Conservation (phyloP, 2,113 vertebrate species). For the Pseudonaja textilis region DNA sequence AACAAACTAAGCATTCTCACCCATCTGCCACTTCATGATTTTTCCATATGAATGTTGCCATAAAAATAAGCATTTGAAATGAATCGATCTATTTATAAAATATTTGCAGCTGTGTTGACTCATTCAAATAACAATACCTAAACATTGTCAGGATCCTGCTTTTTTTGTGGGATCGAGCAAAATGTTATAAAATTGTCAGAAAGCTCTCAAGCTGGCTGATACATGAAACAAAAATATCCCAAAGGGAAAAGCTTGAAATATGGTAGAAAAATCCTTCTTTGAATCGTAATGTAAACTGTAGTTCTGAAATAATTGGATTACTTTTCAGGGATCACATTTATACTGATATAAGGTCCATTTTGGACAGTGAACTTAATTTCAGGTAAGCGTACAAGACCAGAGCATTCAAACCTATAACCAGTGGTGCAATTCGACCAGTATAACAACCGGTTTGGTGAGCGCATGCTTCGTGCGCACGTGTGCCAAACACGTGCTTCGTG, state of each 20-base stretch:
- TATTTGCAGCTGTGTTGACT: background rate
- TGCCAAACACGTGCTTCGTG: too few species aligned
- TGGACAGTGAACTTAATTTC: background rate
- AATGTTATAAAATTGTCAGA: background rate
- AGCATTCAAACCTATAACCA: conserved; percentile 7
- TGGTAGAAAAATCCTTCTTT: background rate
- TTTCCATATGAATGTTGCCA: background rate
- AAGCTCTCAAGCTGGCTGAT: background rate
- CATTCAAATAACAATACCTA: background rate
- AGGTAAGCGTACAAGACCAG: background rate
- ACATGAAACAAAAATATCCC: background rate
- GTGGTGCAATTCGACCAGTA: too few species aligned
- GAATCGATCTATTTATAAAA: background rate
- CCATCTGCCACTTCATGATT: background rate
- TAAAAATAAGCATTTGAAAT: background rate
- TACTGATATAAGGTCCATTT: background rate
- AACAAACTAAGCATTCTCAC: background rate
- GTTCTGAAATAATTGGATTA: background rate
- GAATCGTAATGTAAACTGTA: background rate
- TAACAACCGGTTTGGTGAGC: too few species aligned
- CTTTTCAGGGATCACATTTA: background rate
- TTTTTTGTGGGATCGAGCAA: background rate
- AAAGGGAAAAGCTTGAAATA: background rate
- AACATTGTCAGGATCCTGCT: background rate
- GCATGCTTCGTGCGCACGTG: too few species aligned